Base-by-base conservation (phyloP, 2,113 vertebrate genomes). In the Crocuta crocuta region DNA sequence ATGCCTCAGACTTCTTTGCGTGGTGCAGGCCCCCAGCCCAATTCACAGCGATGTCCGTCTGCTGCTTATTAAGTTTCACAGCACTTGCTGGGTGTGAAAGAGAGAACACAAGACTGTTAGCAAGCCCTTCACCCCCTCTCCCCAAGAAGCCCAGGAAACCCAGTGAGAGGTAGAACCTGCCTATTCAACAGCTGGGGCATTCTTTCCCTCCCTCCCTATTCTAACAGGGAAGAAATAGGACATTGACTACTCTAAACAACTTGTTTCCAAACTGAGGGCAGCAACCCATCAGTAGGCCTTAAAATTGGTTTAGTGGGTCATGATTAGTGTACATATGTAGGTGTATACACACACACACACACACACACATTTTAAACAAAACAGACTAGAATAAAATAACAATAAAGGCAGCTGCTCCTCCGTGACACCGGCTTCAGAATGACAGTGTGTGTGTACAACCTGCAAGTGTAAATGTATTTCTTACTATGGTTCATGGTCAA, bases 11-110 rank as follows among this genome's bases (percentile, higher is more conserved):
- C 97, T 99, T 99, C 98, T 99, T 99, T 81, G 99, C 99, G 0
- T 99, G 99, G 97, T 99, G 99, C 92, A 99, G 99, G 9, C 99
- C 99, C 24, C 99, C 99, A 0, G 99, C 99, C 99, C 99, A 99
- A 95, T 99, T 99, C 96, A 99, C 99, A 70, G 99, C 99, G 5
- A 99, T 99, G 97, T 99, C 99, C 0, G 99, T 99, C 99, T 99
- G 99, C 95, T 99, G 99, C 98, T 99, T 99, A 99, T 99, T 99
- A 96, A 99, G 98, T 98, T 99, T 99, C 98, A 99, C 99, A 0
- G 99, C 99, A 21, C 99, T 99, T 96, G 99, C 99, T 99, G 98
- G 4, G 92, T 48, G 2, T 88, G 79, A 78, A 48, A 98, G 45
- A 93, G 65, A 97, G 10, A 68, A 79, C 0, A 0, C 43, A 31